These are phyloP conservation scores for Nymphicus hollandicus DNA, from an alignment of 2,113 vertebrate species.

Conservation along the genomic window DNA sequence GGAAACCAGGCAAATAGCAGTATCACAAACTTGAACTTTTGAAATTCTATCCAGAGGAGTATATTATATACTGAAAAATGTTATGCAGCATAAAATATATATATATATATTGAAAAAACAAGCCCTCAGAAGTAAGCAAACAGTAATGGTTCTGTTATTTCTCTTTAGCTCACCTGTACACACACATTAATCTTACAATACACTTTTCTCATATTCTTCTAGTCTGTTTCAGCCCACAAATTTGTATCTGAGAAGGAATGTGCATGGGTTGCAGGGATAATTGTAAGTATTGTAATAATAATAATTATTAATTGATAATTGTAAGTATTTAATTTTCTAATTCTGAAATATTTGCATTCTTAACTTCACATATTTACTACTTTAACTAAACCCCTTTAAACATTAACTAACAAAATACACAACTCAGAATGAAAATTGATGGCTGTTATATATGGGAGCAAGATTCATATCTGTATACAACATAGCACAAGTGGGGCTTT, in stretches of 20 bases:
- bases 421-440: neutral
- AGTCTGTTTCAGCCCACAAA: neutral
- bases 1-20: neutral
- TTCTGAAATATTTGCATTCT: neutral
- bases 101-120: neutral
- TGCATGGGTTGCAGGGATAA: neutral
- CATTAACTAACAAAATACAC: neutral
- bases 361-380: neutral
- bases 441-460: neutral
- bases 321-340: neutral
- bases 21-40: neutral
- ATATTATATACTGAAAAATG: neutral
- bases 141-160: neutral
- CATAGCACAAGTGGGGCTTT: accelerated
- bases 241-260: neutral
- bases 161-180: neutral
- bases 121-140: neutral
- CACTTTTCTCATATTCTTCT: neutral
- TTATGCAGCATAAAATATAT: neutral
- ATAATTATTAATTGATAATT: too few relatives aligned
- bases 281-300: neutral
- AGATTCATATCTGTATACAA: neutral
- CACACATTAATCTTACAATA: neutral
- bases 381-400: neutral
- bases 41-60: neutral